A percentile compares a stretch with the other conserved stretches of the same genome.
These are phyloP conservation scores for Lagocephalus sceleratus DNA, from an alignment of 2,797 vertebrate genomes.

Conservation along the genomic window DNA sequence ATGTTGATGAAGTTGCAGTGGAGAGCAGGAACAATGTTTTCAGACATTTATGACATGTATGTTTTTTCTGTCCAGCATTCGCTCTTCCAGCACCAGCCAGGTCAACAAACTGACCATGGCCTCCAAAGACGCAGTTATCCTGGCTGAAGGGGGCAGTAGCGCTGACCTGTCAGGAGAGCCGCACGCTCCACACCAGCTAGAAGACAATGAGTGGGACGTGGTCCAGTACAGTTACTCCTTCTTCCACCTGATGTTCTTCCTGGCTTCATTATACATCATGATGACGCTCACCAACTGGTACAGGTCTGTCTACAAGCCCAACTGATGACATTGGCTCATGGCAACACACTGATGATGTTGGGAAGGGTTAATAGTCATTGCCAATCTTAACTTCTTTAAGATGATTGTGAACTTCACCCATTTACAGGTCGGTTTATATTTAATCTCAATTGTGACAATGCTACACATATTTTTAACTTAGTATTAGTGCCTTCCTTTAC, in stretches of 20 bases:
- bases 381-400: neutral
- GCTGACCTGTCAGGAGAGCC: slow-evolving; percentile 61
- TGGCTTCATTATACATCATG: slow-evolving; percentile 95
- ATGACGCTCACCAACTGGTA: slow-evolving; percentile 97
- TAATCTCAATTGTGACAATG: no score
- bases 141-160: slow-evolving; percentile 68
- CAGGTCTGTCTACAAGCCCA: slow-evolving; percentile 76
- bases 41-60: no score
- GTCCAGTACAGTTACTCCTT: slow-evolving; percentile 90
- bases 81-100: slow-evolving; percentile 90
- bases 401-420: no score
- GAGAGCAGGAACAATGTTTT: neutral
- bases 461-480: no score
- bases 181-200: slow-evolving; percentile 60
- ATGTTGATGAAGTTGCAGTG: no score
- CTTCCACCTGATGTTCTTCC: slow-evolving; percentile 89
- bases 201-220: slow-evolving; percentile 84
- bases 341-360: no score
- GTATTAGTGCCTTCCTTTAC: no score
- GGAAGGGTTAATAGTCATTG: no score
- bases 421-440: no score
- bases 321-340: neutral
- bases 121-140: slow-evolving; percentile 78
- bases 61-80: slow-evolving; percentile 75
- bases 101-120: slow-evolving; percentile 90